phyloP scores from a whole-genome alignment of 1,140 invertebrate species.

The Olivierus martensii region DNA sequence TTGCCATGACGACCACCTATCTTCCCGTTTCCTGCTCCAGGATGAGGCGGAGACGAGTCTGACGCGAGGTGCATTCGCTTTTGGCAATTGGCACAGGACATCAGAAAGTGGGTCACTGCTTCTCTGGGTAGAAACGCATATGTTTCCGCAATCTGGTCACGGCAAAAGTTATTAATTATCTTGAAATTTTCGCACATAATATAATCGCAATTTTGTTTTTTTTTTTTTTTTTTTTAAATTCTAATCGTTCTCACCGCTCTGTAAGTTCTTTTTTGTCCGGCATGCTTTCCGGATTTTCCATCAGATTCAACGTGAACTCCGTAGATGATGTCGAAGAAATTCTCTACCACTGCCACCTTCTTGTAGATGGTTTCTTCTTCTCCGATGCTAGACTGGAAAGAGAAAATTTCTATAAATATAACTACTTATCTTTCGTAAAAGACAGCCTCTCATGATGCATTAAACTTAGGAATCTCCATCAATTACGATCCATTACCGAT shows the following conservation, averaged over 20 bases:
- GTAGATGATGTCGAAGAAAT: conserved; percentile 1
- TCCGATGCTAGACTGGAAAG: background rate
- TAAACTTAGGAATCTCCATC: no score
- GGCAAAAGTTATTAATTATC: no score
- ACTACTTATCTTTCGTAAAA: no score
- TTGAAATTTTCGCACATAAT: no score
- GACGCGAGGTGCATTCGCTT: conserved; percentile 54
- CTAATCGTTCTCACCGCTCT: background rate
- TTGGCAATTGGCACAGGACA: conserved; percentile 81
- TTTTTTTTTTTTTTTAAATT: no score
- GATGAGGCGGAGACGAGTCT: background rate
- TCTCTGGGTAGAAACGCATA: conserved; percentile 87
- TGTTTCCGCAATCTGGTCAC: conserved; percentile 75
- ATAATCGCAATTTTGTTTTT: no score
- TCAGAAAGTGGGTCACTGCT: conserved; percentile 83
- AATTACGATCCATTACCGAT: no score
- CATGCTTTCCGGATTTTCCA: background rate
- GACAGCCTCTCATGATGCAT: no score
- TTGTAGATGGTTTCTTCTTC: background rate
- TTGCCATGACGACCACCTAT: background rate
- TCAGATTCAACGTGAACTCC: background rate
- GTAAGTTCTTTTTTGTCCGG: background rate
- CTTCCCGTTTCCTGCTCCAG: background rate
- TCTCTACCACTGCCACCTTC: background rate
- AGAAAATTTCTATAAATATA: no score